Conservation (phyloP, 2,888 invertebrate genomes). For the Drosophila buzzatii region DNA sequence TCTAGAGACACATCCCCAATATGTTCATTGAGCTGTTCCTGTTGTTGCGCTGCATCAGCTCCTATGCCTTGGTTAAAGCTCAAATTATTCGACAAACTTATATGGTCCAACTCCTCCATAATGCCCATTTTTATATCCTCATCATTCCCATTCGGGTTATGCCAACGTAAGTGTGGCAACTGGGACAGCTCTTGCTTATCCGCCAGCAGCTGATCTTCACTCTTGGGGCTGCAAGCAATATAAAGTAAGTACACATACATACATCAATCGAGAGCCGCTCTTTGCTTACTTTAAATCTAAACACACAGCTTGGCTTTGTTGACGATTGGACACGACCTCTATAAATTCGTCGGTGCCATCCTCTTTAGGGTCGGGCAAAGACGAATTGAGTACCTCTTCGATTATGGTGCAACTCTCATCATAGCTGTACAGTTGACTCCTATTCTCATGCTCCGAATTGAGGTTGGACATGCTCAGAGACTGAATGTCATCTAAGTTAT, state of each 20-base stretch:
- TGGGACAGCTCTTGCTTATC: conserved; percentile 2
- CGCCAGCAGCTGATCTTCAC: not conserved
- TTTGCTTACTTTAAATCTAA: conserved; percentile 19
- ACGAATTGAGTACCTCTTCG: conserved; percentile 32
- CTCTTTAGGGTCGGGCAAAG: conserved; percentile 15
- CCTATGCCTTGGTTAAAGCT: not conserved
- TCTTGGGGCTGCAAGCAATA: conserved; percentile 3
- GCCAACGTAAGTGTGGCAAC: conserved; percentile 52
- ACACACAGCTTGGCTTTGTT: not conserved
- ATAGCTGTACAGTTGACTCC: conserved; percentile 34
- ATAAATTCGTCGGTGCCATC: conserved; percentile 30
- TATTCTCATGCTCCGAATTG: not conserved
- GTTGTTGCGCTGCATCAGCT: not conserved
- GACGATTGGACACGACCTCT: conserved; percentile 16
- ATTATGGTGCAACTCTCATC: conserved; percentile 43
- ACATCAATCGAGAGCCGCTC: no score
- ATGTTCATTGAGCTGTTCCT: not conserved
- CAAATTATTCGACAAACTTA: not conserved
- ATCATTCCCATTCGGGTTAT: conserved; percentile 42
- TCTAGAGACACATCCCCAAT: not conserved
- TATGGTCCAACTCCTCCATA: not conserved
- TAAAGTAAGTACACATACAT: not conserved
- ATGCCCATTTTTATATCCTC: conserved; percentile 36
- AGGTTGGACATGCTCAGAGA: conserved; percentile 25
- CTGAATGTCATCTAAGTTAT: not conserved